Evolutionary conservation across 2,113 vertebrate genomes (phyloP).

Genomic region (Microtus richardsoni): DNA sequence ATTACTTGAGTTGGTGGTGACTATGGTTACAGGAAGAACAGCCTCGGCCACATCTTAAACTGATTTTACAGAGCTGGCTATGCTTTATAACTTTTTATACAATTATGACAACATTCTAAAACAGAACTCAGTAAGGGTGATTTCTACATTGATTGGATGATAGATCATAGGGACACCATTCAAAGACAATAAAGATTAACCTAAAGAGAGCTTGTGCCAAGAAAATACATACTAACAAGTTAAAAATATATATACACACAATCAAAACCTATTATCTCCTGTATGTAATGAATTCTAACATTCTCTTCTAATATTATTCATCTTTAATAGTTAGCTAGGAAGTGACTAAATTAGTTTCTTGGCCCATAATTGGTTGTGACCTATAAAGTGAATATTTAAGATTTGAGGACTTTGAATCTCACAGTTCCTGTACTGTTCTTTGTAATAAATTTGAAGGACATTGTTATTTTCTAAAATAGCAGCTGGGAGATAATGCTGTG

Average conservation of each 20-base stretch:
- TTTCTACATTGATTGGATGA: neutral
- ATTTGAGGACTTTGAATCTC: neutral
- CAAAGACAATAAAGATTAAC: neutral
- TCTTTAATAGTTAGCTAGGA: constrained; percentile 25
- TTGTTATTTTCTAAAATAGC: neutral
- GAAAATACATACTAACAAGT: neutral
- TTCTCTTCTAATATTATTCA: neutral
- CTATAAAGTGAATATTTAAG: neutral
- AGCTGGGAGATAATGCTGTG: neutral
- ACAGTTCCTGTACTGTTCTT: neutral
- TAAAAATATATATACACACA: neutral
- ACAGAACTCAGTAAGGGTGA: neutral
- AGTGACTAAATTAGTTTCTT: neutral
- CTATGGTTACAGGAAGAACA: neutral
- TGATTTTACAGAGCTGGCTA: neutral
- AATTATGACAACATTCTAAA: neutral
- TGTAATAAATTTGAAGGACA: neutral
- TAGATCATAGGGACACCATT: neutral
- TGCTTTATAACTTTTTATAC: neutral
- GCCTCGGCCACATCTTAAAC: neutral
- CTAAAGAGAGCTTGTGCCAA: neutral
- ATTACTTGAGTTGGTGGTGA: neutral
- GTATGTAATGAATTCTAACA: neutral
- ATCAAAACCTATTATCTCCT: neutral
- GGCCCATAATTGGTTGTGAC: neutral